Evolutionary conservation across 2,797 vertebrate species (phyloP), one percentile per base, ranked within the genome.

Genomic region (Vespertilio murinus): DNA sequence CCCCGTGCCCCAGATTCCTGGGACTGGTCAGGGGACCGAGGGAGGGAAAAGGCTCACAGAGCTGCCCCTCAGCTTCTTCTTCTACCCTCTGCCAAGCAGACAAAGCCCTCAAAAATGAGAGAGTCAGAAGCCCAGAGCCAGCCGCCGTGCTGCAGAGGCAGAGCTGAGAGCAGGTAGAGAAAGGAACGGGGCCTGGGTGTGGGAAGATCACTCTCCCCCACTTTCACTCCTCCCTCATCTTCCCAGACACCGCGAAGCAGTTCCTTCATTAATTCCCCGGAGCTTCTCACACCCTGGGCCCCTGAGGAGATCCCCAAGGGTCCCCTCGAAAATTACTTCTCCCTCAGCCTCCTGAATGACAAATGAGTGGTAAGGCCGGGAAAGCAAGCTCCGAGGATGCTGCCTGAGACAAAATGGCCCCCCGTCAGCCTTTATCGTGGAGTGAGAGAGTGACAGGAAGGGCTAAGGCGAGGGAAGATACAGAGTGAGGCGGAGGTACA

Each of bases 361-460:
- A 61, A 85, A 64, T 17, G 30, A 78, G 69, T 30, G 71, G 8
- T 67, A 65, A 91, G 65, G 3, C 42, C 52, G 33, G n/a, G 49
- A 93, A 90, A 42, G 16, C n/a, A 40, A 81, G 84, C 49, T 82
- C 54, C 35, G 20, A 81, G 49, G 47, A 75, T 33, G 69, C 23
- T 84, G 83, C 52, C 85, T 77, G 69, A 94, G 89, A 95, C 95
- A 97, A 97, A 97, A 97, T 96, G 91, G 91, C 95, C 94, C 92
- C 91, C 65, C 54, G 47, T 6, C 69, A 94, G 84, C 83, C 67
- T 80, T 71, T 88, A 88, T 67, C 83, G 92, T 40, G 30, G 54
- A 85, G 38, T 22, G 40, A 84, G 71, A 94, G 56, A 93, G 7
- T 70, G 89, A 91, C 56, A 93, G 73, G 88, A 92, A 89, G 47